Evolutionary conservation across 2,888 invertebrate species (phyloP), one percentile per base, ranked within the genome.

Genomic region (Sinohyriopsis cumingii): DNA sequence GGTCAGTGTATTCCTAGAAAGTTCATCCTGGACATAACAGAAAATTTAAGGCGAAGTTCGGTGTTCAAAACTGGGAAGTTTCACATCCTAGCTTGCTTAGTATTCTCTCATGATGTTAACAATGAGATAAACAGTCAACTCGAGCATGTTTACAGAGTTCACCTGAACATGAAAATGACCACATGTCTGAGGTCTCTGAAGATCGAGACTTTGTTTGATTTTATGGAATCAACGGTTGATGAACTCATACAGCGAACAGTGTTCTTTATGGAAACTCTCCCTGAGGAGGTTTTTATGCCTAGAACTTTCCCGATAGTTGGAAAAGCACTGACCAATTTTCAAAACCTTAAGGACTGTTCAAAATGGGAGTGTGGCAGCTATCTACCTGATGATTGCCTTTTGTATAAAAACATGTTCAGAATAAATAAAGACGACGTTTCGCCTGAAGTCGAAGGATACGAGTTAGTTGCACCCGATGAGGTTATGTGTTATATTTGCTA

Each of bases 1-100:
- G 75, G 76, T 28, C 69, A 72, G 12, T 82, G 81, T 54, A 75
- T 77, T 24, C 84, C 84, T 15, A 65, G 84, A 63, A 80, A 81
- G 59, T 84, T 82, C 59, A 25, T 80, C 20, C 67, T 84, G 19
- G 76, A 82, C 55, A 81, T 82, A 24, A 78, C 80, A 2, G 73
- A 78, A 20, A 65, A 62, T 45, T 45, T 45, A 45, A 45, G 45
- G 5, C 45, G 15, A 45, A 45, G 45, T 45, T 45, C 45, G 15
- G 12, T 45, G 15, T 45, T 45, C 12, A 45, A 45, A 45, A 15
- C 45, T 15, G 45, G 45, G 15, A 45, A 45, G 45, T 45, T 45
- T 45, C 15, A 45, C 45, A 45, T 63, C 20, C 55, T 64, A 20
- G 73, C 77, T 18, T 69, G 65, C 33, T 59, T 77, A 55, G 73